phyloP scores from a whole-genome alignment of 2,888 invertebrate species.

The Diplazon laetatorius region DNA sequence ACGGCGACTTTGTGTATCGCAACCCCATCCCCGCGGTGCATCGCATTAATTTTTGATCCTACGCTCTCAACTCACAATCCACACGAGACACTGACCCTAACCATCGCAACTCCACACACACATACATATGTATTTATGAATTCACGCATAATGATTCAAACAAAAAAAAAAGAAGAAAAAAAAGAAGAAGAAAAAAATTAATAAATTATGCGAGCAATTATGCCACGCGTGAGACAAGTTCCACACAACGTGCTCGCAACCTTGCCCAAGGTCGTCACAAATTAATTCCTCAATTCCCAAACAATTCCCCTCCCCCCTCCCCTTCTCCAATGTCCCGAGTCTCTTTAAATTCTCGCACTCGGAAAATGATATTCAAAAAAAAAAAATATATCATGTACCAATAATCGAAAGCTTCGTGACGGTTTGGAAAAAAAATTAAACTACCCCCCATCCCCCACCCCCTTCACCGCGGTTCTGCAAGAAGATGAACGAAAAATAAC shows the following conservation, averaged over 20 bases:
- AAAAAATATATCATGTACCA: too few species aligned
- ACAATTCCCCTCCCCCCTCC: too few species aligned
- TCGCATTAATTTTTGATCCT: conserved; percentile 79
- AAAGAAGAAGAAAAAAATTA: too few species aligned
- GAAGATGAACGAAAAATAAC: too few species aligned
- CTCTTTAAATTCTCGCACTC: neutral
- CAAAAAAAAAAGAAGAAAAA: too few species aligned
- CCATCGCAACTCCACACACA: conserved; percentile 41
- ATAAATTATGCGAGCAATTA: conserved; percentile 63
- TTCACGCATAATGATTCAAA: conserved; percentile 15
- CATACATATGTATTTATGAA: neutral
- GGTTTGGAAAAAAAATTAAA: too few species aligned
- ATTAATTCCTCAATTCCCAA: conserved; percentile 4
- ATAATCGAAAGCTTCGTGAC: too few species aligned
- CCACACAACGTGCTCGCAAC: conserved; percentile 37
- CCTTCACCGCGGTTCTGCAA: too few species aligned
- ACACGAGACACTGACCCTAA: conserved; percentile 52
- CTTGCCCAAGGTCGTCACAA: conserved; percentile 3
- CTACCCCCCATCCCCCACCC: too few species aligned
- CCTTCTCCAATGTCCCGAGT: too few species aligned
- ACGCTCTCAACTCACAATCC: conserved; percentile 30
- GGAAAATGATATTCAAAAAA: too few species aligned
- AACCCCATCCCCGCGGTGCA: conserved; percentile 73
- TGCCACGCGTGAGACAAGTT: conserved; percentile 48
- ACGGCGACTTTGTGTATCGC: conserved; percentile 71